A percentile compares a stretch with the other conserved stretches of the same genome.
phyloP scores from a whole-genome alignment of 2,797 vertebrate genomes.

The Oryzias dopingdopingensis region DNA sequence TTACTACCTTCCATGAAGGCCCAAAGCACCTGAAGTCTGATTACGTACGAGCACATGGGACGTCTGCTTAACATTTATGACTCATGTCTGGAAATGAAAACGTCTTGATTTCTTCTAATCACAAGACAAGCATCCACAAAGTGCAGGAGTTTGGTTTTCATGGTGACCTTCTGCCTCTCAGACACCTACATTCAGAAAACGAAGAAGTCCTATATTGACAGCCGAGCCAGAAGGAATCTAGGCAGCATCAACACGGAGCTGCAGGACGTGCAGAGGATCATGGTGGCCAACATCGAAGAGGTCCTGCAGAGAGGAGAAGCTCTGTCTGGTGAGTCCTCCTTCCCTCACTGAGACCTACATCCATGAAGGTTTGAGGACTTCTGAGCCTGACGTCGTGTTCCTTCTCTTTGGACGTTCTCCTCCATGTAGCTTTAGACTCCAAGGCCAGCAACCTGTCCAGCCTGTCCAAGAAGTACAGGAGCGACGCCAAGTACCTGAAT shows the following conservation, averaged over 20 bases:
- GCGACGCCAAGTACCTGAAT: constrained; percentile 97
- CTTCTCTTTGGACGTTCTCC: constrained; percentile 2
- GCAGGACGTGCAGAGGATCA: constrained; percentile 97
- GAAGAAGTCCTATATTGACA: constrained; percentile 98
- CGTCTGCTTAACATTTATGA: too few relatives aligned
- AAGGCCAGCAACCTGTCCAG: constrained; percentile 97
- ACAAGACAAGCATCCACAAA: too few relatives aligned
- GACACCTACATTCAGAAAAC: constrained; percentile 99
- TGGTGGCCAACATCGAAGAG: constrained; percentile 99
- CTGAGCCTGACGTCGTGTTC: not conserved
- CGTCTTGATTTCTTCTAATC: too few relatives aligned
- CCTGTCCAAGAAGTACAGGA: constrained; percentile 97
- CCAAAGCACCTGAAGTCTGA: too few relatives aligned
- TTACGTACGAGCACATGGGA: too few relatives aligned
- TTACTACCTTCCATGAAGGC: too few relatives aligned
- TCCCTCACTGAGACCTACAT: not conserved
- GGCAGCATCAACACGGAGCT: constrained; percentile 97
- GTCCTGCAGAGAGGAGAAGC: constrained; percentile 95
- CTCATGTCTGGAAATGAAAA: too few relatives aligned
- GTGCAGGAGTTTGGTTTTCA: not conserved
- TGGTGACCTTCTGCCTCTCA: constrained; percentile 36
- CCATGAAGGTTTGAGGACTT: not conserved
- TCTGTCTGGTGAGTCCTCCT: constrained; percentile 84
- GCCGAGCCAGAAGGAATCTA: constrained; percentile 92
- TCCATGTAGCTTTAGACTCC: constrained; percentile 87